phyloP scores from a whole-genome alignment of 2,888 invertebrate species.

The Notodonta ziczac region DNA sequence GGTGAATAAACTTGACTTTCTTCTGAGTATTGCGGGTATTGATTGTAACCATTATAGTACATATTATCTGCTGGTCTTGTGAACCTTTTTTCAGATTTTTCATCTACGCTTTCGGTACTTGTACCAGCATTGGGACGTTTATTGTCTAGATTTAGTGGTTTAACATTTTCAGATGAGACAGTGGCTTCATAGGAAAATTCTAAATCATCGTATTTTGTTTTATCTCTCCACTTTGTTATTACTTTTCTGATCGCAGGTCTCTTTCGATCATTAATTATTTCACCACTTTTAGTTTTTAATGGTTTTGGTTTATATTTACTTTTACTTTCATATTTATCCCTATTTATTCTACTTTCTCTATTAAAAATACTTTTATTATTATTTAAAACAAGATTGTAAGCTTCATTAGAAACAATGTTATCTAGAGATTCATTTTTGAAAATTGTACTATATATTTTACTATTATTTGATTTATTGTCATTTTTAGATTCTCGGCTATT shows the following conservation, averaged over 20 bases:
- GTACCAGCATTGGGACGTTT: conserved; percentile 42
- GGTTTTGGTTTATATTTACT: conserved; percentile 39
- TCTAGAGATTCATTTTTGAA: neutral
- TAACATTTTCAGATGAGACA: conserved; percentile 44
- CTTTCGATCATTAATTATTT: conserved; percentile 33
- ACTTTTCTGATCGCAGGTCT: conserved; percentile 74
- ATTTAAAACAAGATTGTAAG: neutral
- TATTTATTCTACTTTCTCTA: conserved; percentile 42
- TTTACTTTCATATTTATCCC: conserved; percentile 31
- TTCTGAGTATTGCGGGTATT: conserved; percentile 56
- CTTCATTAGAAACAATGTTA: neutral
- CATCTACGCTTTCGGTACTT: conserved; percentile 41
- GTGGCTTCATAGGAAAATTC: conserved; percentile 69
- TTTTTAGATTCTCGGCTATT: conserved; percentile 25
- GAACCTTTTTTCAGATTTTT: conserved; percentile 44
- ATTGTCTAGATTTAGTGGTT: conserved; percentile 31
- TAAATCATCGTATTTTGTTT: conserved; percentile 72
- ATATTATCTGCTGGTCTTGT: conserved; percentile 28
- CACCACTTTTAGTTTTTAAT: conserved; percentile 17
- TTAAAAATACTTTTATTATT: conserved; percentile 11
- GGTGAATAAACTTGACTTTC: conserved; percentile 59
- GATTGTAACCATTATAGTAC: conserved; percentile 48
- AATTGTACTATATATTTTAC: neutral
- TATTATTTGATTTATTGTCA: conserved; percentile 9
- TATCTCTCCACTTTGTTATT: conserved; percentile 82